Base-by-base conservation (phyloP, 2,888 invertebrate species). In the Blastobasis adustella region DNA sequence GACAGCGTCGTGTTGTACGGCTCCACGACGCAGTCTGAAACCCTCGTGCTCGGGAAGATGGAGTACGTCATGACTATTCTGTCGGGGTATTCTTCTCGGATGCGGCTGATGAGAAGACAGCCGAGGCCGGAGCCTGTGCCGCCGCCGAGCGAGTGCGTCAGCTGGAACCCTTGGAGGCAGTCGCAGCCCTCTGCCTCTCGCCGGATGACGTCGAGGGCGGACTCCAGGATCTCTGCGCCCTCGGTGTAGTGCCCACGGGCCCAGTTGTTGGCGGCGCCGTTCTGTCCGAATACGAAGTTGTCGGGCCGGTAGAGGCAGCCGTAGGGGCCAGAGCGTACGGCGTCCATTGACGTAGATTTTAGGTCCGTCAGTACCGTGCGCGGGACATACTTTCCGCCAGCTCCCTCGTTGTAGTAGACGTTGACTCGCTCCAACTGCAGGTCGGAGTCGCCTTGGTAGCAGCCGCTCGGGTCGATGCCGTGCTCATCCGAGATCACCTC, bases 141-240 rank as follows among this genome's bases (percentile, higher is more conserved):
- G 37, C 89, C 89, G 8, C 89, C 89, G 5, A 88, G 73, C 0
- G 96, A 96, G 70, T 96, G 95, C 4, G 95, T 92, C 61, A 95
- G 76, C 73, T 95, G 95, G 76, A 95, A 96, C 46, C 96, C 96
- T 90, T 95, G 95, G 39, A 95, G 90, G 64, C 98, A 98, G 76
- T 98, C 98, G 82, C 98, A 93, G 79, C 95, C 91, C 83, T 98
- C 96, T 48, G 94, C 95, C 79, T 96, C 95, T 72, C 94, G 93
- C 53, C 96, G 89, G 37, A 95, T 91, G 0, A 95, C 95, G 69
- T 95, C 95, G 49, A 95, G 80, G 0, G 93, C 93, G 10, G 96
- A 93, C 79, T 96, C 98, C 49, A 92, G 93, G 68, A 93, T 90
- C 82, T 93, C 97, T 52, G 91, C 96, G n/a, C 97, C 97, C 83